phyloP scores from a whole-genome alignment of 2,113 vertebrate species.

The Apeltes quadracus region DNA sequence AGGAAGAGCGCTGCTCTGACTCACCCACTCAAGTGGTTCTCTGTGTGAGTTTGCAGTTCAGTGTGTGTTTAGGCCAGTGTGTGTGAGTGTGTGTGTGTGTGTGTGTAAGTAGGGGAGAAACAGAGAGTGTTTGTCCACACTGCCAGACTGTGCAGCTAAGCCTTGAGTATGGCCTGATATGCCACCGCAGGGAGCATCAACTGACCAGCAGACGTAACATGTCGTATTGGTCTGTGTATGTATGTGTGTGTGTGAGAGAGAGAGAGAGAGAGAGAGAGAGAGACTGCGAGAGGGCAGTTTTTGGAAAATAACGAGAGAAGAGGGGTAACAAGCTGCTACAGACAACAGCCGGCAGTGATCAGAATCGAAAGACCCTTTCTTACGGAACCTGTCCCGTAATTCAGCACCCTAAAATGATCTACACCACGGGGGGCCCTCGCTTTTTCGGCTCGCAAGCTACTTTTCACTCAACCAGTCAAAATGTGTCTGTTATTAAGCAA shows the following conservation, averaged over 20 bases:
- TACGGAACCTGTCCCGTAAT: not conserved
- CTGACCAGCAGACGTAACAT: conserved; percentile 45
- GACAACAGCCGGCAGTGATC: too few relatives aligned
- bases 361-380: not conserved
- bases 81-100: conserved; percentile 6
- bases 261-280: not conserved
- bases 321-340: too few relatives aligned
- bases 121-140: conserved; percentile 59
- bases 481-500: too few relatives aligned
- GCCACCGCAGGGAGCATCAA: conserved; percentile 62
- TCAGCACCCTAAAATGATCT: not conserved
- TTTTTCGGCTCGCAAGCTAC: too few relatives aligned
- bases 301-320: not conserved
- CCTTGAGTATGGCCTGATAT: conserved; percentile 65
- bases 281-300: too few relatives aligned
- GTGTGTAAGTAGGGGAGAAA: conserved; percentile 5
- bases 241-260: conserved; percentile 18
- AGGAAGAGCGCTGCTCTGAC: conserved; percentile 52
- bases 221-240: conserved; percentile 20
- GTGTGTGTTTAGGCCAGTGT: conserved; percentile 10
- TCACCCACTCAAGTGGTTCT: conserved; percentile 59
- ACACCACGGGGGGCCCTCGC: too few relatives aligned
- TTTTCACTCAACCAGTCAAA: too few relatives aligned
- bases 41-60: conserved; percentile 40
- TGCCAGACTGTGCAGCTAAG: conserved; percentile 66